A percentile compares a stretch with the other conserved stretches of the same genome.
Evolutionary conservation across 2,797 vertebrate genomes (phyloP).

Genomic region (Tinamus major): DNA sequence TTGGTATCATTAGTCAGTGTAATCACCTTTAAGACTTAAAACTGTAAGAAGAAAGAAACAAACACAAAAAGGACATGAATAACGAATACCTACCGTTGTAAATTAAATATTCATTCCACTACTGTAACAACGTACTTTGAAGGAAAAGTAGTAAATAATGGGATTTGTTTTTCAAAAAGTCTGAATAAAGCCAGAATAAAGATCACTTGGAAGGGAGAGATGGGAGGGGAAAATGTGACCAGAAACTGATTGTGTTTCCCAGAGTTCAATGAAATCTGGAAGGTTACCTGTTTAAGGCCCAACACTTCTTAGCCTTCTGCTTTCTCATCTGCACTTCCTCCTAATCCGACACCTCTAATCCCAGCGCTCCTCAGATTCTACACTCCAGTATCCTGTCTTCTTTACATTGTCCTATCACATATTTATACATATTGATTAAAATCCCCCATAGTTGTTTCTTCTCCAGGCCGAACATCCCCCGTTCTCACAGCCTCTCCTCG

Average conservation of each 20-base stretch:
- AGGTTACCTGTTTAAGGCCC: background rate
- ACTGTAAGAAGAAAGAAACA: background rate
- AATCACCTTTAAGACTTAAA: background rate
- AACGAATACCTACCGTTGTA: background rate
- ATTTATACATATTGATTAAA: background rate
- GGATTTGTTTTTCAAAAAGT: background rate
- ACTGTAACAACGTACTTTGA: background rate
- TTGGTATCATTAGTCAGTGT: background rate
- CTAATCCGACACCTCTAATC: background rate
- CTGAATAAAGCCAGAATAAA: background rate
- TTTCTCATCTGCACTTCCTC: background rate
- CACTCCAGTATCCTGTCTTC: background rate
- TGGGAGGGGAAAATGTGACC: background rate
- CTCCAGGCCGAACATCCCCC: background rate
- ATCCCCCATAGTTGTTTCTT: background rate
- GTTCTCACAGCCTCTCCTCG: background rate
- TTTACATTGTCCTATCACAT: background rate
- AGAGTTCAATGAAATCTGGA: background rate
- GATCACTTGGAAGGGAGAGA: background rate
- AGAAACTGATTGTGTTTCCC: background rate
- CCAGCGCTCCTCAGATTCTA: background rate
- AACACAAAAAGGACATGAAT: background rate
- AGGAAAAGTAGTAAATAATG: background rate
- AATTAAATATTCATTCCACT: background rate
- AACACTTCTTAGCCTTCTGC: background rate